Evolutionary conservation across 2,113 vertebrate genomes (phyloP).

Genomic region (Carollia perspicillata): DNA sequence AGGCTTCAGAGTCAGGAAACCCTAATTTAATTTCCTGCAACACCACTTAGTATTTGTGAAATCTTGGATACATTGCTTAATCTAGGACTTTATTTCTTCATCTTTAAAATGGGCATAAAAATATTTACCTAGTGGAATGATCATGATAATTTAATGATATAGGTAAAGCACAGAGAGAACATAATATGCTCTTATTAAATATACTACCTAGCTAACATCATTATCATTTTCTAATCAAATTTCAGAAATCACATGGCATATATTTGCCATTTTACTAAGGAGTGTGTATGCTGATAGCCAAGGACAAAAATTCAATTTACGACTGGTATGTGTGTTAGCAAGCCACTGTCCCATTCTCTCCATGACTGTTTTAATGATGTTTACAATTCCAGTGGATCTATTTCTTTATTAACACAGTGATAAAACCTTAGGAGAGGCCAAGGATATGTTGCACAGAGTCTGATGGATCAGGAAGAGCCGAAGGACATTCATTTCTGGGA

Average conservation of each 20-base stretch:
- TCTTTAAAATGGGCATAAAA: not conserved
- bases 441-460: not conserved
- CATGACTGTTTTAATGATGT: not conserved
- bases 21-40: not conserved
- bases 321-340: not conserved
- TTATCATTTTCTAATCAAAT: conserved; percentile 1
- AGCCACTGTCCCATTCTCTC: not conserved
- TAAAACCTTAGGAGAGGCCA: not conserved
- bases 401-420: not conserved
- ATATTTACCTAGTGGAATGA: not conserved
- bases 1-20: not conserved
- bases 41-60: not conserved
- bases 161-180: not conserved
- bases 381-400: not conserved
- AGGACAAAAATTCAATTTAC: not conserved
- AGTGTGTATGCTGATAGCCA: not conserved
- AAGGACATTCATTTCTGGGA: not conserved
- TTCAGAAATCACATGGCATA: not conserved
- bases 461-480: not conserved
- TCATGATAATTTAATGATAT: not conserved
- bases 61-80: not conserved
- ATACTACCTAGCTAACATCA: not conserved
- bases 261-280: not conserved
- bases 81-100: not conserved
- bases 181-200: not conserved